Evolutionary conservation across 2,113 vertebrate species (phyloP), one percentile per base, ranked within the genome.

Genomic region (Parus major): DNA sequence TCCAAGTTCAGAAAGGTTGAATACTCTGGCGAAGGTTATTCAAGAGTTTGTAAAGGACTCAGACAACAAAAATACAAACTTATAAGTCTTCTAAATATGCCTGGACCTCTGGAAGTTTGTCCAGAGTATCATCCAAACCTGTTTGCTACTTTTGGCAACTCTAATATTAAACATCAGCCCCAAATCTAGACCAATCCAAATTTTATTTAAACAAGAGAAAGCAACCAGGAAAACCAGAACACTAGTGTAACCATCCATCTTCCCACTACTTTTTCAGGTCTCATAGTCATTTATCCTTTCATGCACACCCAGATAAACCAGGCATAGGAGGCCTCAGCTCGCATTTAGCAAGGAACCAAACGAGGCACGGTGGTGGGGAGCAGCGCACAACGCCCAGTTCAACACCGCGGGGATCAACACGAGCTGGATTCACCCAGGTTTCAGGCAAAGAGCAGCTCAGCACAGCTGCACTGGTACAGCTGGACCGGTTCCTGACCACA

Each of bases 321-420:
- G 31, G n/a, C 63, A 53, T 0, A 28, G 12, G 31, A 69, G 12
- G 36, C n/a, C 31, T 73, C 39, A 70, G 12, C 17, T 42, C 57
- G 39, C 46, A 41, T 50, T 86, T 50, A 78, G 36, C 15, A 78
- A 70, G 31, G 56, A 55, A 9, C 31, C 56, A 57, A 16, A 50
- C 2, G 3, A 1, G 9, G 25, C 25, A 31, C 0, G 0, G 15
- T 12, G 50, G 11, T 27, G 0, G 0, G 56, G 33, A 31, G 21
- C 25, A 75, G 75, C 25, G 3, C 42, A 35, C 59, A 16, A 4
- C 0, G 0, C 56, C 33, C 17, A 11, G n/a, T 7, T 57, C 42
- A 42, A 15, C n/a, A 4, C 39, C 17, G 1, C 0, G 0, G 28
- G 16, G 50, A 29, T 20, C 57, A 85, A 53, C 0, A 0, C 16